These are phyloP conservation scores for Coendou prehensilis DNA, from an alignment of 2,797 vertebrate species.

Conservation along the genomic window DNA sequence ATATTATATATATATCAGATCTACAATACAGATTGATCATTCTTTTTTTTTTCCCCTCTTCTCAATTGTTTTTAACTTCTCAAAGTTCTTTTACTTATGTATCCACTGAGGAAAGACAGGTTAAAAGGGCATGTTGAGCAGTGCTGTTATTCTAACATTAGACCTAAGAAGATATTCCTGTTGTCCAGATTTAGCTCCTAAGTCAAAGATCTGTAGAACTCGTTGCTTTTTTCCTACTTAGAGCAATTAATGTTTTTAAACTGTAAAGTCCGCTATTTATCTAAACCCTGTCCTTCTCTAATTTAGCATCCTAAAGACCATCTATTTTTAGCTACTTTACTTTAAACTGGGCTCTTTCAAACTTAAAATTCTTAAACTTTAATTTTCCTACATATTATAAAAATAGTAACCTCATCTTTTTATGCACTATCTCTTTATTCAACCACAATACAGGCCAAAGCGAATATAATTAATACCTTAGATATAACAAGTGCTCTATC, in stretches of 20 bases:
- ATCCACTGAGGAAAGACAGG: neutral
- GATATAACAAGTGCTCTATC: neutral
- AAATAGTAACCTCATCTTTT: neutral
- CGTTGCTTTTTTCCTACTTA: neutral
- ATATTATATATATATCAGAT: neutral
- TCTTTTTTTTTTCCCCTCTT: neutral
- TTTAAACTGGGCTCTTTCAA: neutral
- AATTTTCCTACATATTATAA: neutral
- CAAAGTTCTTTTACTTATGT: neutral
- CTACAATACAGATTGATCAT: neutral
- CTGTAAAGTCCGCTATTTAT: conserved; percentile 15
- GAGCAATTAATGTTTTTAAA: conserved; percentile 39
- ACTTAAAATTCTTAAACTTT: conserved; percentile 38
- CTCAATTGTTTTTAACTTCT: neutral
- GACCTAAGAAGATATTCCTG: neutral
- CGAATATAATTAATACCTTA: conserved; percentile 32
- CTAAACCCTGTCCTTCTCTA: neutral
- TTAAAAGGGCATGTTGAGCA: neutral
- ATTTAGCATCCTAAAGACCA: neutral
- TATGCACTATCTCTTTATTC: neutral
- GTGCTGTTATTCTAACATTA: neutral
- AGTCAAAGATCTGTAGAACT: neutral
- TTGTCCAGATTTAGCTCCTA: neutral
- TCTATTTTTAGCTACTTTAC: neutral
- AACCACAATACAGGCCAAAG: neutral